Evolutionary conservation across 2,888 invertebrate genomes (phyloP), one percentile per base, ranked within the genome.

Genomic region (Nowickia ferox): DNA sequence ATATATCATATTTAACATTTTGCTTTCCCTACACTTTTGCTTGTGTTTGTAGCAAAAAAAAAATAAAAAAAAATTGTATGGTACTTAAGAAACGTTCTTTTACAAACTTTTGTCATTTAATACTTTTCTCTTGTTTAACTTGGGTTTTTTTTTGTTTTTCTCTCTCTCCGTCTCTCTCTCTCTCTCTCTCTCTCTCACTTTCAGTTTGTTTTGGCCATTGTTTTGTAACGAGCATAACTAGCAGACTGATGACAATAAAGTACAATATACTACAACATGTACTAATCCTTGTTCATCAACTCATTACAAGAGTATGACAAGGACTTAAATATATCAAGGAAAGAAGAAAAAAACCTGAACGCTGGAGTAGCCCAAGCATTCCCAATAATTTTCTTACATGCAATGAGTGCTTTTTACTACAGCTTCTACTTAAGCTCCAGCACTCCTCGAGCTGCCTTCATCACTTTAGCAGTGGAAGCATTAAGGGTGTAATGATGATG

Each of bases 241-340:
- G 19, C 38, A 83, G 46, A 84, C 66, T 69, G 81, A 78, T 69
- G 78, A 63, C 61, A 85, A 80, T 82, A 85, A 82, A 82, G 81
- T 78, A 85, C 77, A 81, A 81, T 85, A 81, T 42, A 78, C 72
- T 85, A 81, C 71, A 87, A 87, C 87, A 87, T 87, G 85, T 84
- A 84, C 85, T 89, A 88, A 88, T 89, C 88, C 88, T 80, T 88
- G 87, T 87, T 87, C 88, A 88, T 87, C 87, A 88, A 87, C 88
- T 88, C 88, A 89, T 89, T 88, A 88, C 87, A 87, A 86, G 87
- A 71, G 88, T 87, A 87, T 86, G 85, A 89, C 84, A 88, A 87
- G 84, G 74, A 83, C 87, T 87, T 87, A 89, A 78, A 85, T 79
- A 84, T 71, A 53, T 30, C 59, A 55, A 17, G n/a, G 42, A 40